A percentile compares a stretch with the other conserved stretches of the same genome.
Evolutionary conservation across 2,113 vertebrate genomes (phyloP).

Genomic region (Uria aalge): DNA sequence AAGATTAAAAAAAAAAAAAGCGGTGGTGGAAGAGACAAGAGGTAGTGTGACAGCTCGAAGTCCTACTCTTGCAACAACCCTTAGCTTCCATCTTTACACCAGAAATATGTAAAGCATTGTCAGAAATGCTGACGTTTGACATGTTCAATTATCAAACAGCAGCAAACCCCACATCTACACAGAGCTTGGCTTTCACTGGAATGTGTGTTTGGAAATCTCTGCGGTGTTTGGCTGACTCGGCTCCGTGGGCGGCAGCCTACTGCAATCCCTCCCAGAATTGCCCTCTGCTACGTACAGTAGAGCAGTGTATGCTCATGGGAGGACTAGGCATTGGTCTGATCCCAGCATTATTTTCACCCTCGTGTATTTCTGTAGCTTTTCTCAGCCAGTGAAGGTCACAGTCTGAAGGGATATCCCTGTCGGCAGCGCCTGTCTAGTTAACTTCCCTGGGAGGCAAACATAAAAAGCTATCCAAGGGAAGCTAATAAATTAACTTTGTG

Average conservation of each 20-base stretch:
- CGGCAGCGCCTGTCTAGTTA: background rate
- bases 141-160: background rate
- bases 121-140: background rate
- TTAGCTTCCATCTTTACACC: background rate
- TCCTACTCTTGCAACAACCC: background rate
- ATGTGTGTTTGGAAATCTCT: background rate
- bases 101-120: background rate
- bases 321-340: background rate
- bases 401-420: background rate
- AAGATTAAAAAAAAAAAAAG: background rate
- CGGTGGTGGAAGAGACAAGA: background rate
- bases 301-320: background rate
- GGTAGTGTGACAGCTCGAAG: background rate
- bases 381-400: background rate
- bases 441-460: background rate
- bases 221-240: rapidly evolving
- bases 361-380: background rate
- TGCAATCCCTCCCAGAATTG: background rate
- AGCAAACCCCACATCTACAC: background rate
- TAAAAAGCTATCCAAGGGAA: background rate
- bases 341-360: background rate
- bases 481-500: background rate
- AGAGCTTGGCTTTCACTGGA: background rate
- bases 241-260: background rate
- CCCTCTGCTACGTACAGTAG: background rate